phyloP scores from a whole-genome alignment of 2,888 invertebrate species.

The Erebia ligea region DNA sequence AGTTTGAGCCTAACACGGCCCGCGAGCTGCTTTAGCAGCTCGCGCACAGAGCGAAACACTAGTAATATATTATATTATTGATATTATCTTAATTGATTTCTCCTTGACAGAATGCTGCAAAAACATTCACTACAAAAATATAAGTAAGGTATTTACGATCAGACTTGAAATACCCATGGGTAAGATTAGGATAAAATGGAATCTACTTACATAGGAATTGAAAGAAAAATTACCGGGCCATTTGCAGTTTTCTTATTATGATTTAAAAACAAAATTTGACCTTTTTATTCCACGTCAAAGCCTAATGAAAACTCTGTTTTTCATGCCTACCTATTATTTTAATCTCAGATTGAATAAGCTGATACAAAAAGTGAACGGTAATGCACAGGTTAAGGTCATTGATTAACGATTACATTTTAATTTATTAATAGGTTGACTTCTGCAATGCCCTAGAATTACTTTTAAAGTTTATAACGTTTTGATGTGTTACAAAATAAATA shows the following conservation, averaged over 20 bases:
- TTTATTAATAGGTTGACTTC: slow-evolving; percentile 14
- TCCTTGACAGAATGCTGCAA: background rate
- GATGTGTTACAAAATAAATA: background rate
- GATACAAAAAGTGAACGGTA: slow-evolving; percentile 49
- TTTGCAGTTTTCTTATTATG: too few species aligned
- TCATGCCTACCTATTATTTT: background rate
- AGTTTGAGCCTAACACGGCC: too few species aligned
- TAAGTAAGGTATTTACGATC: background rate
- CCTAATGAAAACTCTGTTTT: background rate
- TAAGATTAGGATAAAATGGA: too few species aligned
- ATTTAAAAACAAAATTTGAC: background rate
- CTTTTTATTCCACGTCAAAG: background rate
- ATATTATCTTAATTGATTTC: background rate
- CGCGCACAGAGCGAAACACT: too few species aligned
- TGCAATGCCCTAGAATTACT: background rate
- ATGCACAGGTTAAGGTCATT: slow-evolving; percentile 47
- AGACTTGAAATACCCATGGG: too few species aligned
- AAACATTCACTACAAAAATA: background rate
- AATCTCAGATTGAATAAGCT: slow-evolving; percentile 5
- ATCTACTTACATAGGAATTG: too few species aligned
- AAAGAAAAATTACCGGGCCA: too few species aligned
- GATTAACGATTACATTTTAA: slow-evolving; percentile 21
- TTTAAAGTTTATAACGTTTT: background rate
- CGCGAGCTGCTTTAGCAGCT: too few species aligned
- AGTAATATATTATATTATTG: too few species aligned